Conservation (phyloP, 2,888 invertebrate genomes). For the Rhogogaster chlorosoma region DNA sequence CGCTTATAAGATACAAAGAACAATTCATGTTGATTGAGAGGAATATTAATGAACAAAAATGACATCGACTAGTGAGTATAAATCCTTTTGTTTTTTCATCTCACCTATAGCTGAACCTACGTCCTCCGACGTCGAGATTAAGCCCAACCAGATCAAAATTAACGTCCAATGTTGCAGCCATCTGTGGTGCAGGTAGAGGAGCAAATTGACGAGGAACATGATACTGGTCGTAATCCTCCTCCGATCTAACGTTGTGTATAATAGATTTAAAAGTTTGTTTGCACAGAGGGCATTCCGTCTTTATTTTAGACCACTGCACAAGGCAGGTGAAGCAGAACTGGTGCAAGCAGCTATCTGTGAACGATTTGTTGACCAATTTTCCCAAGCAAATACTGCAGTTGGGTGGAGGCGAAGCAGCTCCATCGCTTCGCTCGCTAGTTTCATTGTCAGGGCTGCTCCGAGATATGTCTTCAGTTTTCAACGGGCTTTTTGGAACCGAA, state of each 20-base stretch:
- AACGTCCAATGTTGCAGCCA: conserved; percentile 67
- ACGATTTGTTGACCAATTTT: conserved; percentile 91
- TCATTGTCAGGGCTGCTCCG: conserved; percentile 78
- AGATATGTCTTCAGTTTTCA: conserved; percentile 69
- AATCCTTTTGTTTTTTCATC: conserved; percentile 14
- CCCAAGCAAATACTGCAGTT: conserved; percentile 97
- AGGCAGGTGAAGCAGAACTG: conserved; percentile 97
- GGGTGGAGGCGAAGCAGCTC: conserved; percentile 86
- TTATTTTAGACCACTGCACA: conserved; percentile 96
- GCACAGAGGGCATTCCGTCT: conserved; percentile 96
- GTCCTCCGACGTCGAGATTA: conserved; percentile 59
- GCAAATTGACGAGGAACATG: conserved; percentile 74
- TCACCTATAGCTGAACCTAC: conserved; percentile 65
- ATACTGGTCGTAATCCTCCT: conserved; percentile 93
- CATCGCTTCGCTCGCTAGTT: conserved; percentile 80
- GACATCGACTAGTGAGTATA: background rate
- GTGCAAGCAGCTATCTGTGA: conserved; percentile 95
- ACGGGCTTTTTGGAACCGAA: conserved; percentile 65
- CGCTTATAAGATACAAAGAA: background rate
- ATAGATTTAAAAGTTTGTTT: conserved; percentile 95
- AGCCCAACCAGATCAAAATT: conserved; percentile 63
- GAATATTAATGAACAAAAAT: conserved; percentile 4
- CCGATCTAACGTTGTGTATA: conserved; percentile 94
- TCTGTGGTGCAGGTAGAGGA: conserved; percentile 68
- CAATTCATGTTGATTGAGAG: background rate